Base-by-base conservation (phyloP, 2,888 invertebrate species). In the Lissocephala sabroskyi region DNA sequence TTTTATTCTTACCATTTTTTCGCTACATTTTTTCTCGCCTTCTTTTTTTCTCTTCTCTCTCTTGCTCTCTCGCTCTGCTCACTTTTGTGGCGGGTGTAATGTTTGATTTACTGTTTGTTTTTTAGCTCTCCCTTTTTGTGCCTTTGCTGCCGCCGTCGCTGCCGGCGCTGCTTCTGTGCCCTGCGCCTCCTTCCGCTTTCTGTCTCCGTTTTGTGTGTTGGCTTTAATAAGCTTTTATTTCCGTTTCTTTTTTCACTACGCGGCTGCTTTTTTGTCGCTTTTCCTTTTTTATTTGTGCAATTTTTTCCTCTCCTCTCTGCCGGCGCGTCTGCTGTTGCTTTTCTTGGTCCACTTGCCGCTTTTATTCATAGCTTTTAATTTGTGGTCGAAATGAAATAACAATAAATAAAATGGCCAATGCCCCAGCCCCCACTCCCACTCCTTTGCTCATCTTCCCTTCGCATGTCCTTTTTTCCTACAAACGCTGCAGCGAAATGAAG, bases 321-420 rank as follows among this genome's bases (percentile, higher is more conserved):
- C 26, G 10, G 17, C 4, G 18, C 19, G 18, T 41, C 35, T 54
- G 48, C 37, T 50, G 45, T 45, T 36, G 23, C 13, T 33, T 47
- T 19, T 36, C 42, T 42, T 52, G 46, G 57, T 56, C 45, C 65
- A 56, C 61, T 67, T 68, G 68, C 53, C 49, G 55, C 65, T 61
- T 63, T 74, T 70, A 70, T 73, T 71, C 70, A 73, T 73, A 67
- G 73, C 71, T 71, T 73, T 71, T 71, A 71, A 71, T 73, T 71
- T 71, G 71, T 70, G 73, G 71, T 70, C 73, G 59, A 73, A 71
- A 73, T 71, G 73, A 71, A 73, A 71, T 70, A 70, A 71, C 67
- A 71, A 71, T 70, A 68, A 77, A 68, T 68, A 68, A 68, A 77
- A 77, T 77, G 57, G 56, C 62, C 77, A 56, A 53, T 61, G 26